Conservation (phyloP, 2,797 vertebrate species). For the Crocidura indochinensis region DNA sequence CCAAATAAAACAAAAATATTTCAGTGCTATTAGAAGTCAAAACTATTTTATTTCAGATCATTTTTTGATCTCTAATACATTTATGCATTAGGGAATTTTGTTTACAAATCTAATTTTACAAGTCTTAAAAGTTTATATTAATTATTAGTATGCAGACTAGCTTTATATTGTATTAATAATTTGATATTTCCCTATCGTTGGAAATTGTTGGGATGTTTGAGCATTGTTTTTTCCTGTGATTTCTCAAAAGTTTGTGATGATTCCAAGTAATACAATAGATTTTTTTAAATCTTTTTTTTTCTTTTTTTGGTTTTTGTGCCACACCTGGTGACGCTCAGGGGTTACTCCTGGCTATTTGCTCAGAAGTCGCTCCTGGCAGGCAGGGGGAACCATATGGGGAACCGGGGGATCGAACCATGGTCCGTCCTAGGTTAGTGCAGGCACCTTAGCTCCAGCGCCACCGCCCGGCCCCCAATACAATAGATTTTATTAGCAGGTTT, state of each 20-base stretch:
- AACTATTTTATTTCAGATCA: slow-evolving; percentile 38
- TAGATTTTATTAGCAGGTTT: background rate
- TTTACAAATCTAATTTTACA: background rate
- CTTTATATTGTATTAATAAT: slow-evolving; percentile 13
- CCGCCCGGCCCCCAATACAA: no score
- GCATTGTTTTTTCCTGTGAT: background rate
- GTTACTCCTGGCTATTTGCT: no score
- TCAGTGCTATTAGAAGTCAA: background rate
- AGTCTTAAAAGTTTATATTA: slow-evolving; percentile 20
- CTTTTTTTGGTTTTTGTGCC: no score
- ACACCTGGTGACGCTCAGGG: no score
- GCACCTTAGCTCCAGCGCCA: no score
- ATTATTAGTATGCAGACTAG: background rate
- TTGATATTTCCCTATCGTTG: background rate
- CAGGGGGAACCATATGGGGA: no score
- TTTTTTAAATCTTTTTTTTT: no score
- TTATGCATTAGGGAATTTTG: background rate
- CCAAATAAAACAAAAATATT: background rate
- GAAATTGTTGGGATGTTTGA: slow-evolving; percentile 22
- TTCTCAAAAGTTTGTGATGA: background rate
- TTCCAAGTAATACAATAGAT: background rate
- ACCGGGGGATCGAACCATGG: no score
- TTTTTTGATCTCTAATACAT: slow-evolving; percentile 11
- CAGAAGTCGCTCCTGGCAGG: no score
- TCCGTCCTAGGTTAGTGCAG: no score